Evolutionary conservation across 2,113 vertebrate genomes (phyloP).

Genomic region (Ptilorrhoa leucosticta): DNA sequence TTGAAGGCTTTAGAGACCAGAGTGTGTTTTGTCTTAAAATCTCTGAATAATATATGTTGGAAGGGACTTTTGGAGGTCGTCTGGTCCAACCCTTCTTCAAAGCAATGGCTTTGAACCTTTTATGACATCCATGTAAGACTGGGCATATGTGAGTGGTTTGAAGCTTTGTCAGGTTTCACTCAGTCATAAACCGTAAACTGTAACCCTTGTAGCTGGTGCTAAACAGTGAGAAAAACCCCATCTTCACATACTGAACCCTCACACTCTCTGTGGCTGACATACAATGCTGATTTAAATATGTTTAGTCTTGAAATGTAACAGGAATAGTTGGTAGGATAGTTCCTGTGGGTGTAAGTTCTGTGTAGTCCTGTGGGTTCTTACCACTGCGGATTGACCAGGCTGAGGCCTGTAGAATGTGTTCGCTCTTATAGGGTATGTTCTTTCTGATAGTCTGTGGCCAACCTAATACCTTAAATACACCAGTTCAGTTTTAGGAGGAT

Average conservation of each 20-base stretch:
- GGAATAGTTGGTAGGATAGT: neutral
- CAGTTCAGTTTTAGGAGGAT: neutral
- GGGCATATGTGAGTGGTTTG: neutral
- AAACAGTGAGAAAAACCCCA: neutral
- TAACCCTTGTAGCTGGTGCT: neutral
- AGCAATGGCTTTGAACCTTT: neutral
- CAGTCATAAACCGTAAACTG: neutral
- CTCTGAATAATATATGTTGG: conserved; percentile 16
- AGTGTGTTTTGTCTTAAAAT: neutral
- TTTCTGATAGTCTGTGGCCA: neutral
- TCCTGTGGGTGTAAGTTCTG: neutral
- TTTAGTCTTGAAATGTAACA: neutral
- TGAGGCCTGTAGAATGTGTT: neutral
- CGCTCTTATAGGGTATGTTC: neutral
- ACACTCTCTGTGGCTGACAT: neutral
- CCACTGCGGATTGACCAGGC: neutral
- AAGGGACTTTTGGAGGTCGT: neutral
- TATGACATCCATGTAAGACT: neutral
- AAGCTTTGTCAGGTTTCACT: neutral
- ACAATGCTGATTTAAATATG: neutral
- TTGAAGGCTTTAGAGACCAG: neutral
- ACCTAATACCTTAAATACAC: neutral
- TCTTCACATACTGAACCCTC: neutral
- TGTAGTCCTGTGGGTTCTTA: neutral
- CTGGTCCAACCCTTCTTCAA: neutral